Percentiles rank a stretch among this genome's conserved stretches.
Evolutionary conservation across 2,888 invertebrate genomes (phyloP).

Genomic region (Drepana falcataria): DNA sequence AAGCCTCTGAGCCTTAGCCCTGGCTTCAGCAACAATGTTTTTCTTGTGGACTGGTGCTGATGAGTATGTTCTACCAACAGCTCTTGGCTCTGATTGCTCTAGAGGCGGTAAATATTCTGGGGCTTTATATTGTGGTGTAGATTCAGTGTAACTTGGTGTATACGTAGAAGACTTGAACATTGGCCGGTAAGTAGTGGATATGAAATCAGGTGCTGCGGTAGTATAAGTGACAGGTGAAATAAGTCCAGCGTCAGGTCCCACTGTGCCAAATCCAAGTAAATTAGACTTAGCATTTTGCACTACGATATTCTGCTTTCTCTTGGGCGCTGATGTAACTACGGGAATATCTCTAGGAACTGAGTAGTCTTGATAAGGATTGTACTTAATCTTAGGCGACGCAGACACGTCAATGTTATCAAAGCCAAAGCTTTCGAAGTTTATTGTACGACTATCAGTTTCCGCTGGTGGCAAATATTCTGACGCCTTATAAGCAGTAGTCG

Average conservation of each 20-base stretch:
- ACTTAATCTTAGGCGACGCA: constrained; percentile 34
- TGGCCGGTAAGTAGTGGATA: constrained; percentile 43
- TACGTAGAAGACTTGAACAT: constrained; percentile 37
- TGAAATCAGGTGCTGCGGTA: constrained; percentile 41
- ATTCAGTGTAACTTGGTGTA: constrained; percentile 35
- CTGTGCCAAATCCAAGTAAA: constrained; percentile 65
- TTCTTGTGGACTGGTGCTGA: constrained; percentile 39
- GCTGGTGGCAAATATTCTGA: constrained; percentile 53
- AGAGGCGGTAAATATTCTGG: constrained; percentile 62
- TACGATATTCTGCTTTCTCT: constrained; percentile 63
- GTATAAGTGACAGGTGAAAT: constrained; percentile 55
- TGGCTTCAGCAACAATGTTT: constrained; percentile 61
- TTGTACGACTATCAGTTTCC: constrained; percentile 27
- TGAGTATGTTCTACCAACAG: constrained; percentile 6
- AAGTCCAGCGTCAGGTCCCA: constrained; percentile 66
- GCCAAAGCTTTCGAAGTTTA: constrained; percentile 45
- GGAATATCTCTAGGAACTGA: constrained; percentile 25
- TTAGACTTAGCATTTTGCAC: constrained; percentile 65
- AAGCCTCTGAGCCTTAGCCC: constrained; percentile 55
- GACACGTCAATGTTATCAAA: constrained; percentile 33
- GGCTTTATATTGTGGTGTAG: constrained; percentile 45
- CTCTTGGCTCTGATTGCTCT: constrained; percentile 21
- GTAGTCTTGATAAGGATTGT: constrained; percentile 54
- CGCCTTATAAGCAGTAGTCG: constrained; percentile 44
- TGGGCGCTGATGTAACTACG: constrained; percentile 30